These are phyloP conservation scores for Mus minutoides DNA, from an alignment of 2,797 vertebrate species.

Conservation along the genomic window DNA sequence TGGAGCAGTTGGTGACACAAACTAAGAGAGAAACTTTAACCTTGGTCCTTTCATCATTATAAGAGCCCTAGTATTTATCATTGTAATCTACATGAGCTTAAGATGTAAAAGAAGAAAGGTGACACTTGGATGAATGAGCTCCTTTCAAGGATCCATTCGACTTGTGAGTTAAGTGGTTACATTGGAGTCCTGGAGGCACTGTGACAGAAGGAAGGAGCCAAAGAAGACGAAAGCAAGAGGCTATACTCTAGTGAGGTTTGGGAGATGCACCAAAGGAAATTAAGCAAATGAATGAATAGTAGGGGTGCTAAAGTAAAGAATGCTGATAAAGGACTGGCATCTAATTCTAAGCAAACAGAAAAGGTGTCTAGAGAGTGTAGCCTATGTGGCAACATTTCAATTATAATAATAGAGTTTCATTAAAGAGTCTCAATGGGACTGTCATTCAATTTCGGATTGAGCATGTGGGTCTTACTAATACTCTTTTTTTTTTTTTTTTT, in stretches of 20 bases:
- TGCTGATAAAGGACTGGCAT: neutral
- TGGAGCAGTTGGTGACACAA: conserved; percentile 19
- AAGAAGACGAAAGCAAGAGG: neutral
- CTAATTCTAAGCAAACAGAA: neutral
- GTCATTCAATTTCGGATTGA: conserved; percentile 11
- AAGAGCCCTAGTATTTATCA: neutral
- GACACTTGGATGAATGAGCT: neutral
- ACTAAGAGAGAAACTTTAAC: conserved; percentile 26
- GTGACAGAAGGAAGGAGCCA: neutral
- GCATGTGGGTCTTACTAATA: neutral
- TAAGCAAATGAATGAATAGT: neutral
- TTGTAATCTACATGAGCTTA: neutral
- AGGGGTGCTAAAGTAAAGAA: neutral
- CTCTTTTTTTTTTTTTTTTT: no score
- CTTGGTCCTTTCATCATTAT: neutral
- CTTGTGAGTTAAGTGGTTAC: neutral
- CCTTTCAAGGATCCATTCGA: neutral
- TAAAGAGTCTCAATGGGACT: neutral
- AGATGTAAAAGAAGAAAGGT: conserved; percentile 26
- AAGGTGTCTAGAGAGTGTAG: neutral
- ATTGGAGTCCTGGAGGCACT: neutral
- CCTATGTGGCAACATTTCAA: neutral
- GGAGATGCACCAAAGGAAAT: neutral
- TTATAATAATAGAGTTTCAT: neutral
- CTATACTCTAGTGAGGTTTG: neutral